Conservation (phyloP, 2,797 vertebrate species). For the Sphenopsis melanotis region DNA sequence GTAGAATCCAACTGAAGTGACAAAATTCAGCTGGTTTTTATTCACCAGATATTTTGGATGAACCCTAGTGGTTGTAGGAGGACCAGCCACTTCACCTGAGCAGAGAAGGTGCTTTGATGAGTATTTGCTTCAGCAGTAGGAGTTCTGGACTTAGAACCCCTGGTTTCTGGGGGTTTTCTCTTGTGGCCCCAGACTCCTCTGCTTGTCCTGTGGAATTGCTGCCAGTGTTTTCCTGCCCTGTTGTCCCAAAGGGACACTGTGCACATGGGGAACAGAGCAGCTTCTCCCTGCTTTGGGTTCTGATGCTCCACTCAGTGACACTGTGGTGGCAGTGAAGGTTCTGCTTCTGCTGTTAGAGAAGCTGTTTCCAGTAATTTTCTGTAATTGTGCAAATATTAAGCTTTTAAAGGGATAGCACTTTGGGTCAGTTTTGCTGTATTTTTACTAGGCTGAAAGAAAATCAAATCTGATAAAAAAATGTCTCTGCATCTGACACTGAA, state of each 20-base stretch:
- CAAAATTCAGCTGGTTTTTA: background rate
- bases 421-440: background rate
- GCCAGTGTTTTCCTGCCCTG: background rate
- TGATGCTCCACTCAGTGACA: background rate
- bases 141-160: background rate
- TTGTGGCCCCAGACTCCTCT: background rate
- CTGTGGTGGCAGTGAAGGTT: background rate
- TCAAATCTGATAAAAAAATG: background rate
- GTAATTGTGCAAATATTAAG: background rate
- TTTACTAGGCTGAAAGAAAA: background rate
- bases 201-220: background rate
- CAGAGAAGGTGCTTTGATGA: background rate
- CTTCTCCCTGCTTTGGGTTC: background rate
- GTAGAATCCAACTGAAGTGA: background rate
- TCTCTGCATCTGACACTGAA: background rate
- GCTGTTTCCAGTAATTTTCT: background rate
- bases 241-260: fast-evolving
- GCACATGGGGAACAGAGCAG: fast-evolving
- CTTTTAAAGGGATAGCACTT: background rate
- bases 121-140: background rate
- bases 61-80: background rate
- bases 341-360: background rate
- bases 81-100: background rate
- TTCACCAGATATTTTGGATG: background rate
- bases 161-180: background rate